Evolutionary conservation across 2,797 vertebrate species (phyloP), one percentile per base, ranked within the genome.

Genomic region (Phoeniculus purpureus): DNA sequence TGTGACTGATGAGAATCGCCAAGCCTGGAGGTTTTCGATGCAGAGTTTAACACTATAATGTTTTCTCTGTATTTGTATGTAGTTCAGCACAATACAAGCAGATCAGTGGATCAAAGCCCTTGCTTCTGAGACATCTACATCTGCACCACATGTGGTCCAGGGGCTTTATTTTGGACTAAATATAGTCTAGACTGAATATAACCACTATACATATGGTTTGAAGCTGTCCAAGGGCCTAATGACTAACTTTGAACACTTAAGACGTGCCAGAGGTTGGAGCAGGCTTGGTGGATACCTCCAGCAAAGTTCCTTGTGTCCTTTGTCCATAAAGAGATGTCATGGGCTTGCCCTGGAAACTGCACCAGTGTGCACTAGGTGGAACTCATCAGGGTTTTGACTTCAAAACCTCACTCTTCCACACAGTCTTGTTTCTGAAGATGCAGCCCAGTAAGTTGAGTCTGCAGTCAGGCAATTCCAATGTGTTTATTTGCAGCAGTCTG

Each of bases 31-130:
- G 70, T 86, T 84, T 90, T 90, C 88, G 50, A 3, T 29, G 21
- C 43, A 61, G 60, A 21, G 81, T 92, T 86, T 75, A 83, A 52
- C 79, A 37, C 25, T 58, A 14, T 43, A 48, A 64, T 43, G n/a
- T 70, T 89, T 84, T 81, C 66, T 81, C 51, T 67, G 4, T 90
- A 64, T 67, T 94, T 86, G 29, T 67, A 58, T 40, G 15, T 26
- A 84, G 43, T 92, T 88, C 71, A 86, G 31, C 50, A 86, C 60
- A 88, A 58, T 79, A 76, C 81, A 81, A 84, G n/a, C 32, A 84
- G 64, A 90, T 15, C 29, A 58, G 9, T 18, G 56, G 77, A 92
- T 87, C 71, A 88, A 91, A 94, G 31, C 45, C n/a, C 12, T 66
- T 62, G 23, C 6, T 89, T 47, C 20, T 81, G 75, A 71, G 81